Base-by-base conservation (phyloP, 2,797 vertebrate species). In the Champsocephalus esox region DNA sequence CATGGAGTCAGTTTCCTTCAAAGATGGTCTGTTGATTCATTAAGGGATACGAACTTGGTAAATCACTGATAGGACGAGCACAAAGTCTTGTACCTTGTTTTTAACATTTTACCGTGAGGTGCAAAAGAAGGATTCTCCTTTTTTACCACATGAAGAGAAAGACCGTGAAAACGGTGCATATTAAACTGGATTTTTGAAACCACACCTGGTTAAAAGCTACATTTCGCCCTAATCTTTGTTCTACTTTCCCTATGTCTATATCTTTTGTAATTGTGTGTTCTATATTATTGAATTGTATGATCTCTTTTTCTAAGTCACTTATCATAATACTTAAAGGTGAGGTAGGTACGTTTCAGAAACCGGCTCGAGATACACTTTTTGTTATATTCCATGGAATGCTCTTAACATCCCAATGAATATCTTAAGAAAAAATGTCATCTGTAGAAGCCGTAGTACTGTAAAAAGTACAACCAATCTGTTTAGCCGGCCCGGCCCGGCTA, bases 1-100 rank as follows among this genome's bases (percentile, higher is more conserved):
- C 64, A 38, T 6, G 2, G 41, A 52, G 52, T 55, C 72, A 9
- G 64, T 57, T 63, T 57, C 76, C 63, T 52, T 81, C 28, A 32
- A 24, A 72, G 63, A 70, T 11, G 28, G 5, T n/a, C 49, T 9
- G 10, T 51, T 34, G 46, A n/a, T 54, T 66, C 16, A 21, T 71
- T 28, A 54, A n/a, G 49, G 34, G 44, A 57, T 24, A 49, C 56
- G 50, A 38, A 9, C 41, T 17, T 19, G 19, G 21, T 52, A 21
- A 48, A 48, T 49, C 51, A 10, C 19, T 68, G 24, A 19, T 24
- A 52, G 49, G 63, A 51, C 0, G 13, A 54, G 24, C 28, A 24
- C 3, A 41, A 65, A 51, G 19, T 52, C 43, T 44, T 44, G 11
- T 44, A 9, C 43, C 11, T 12, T 44, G 9, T 9, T 67, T 66